A percentile compares a stretch with the other conserved stretches of the same genome.
These are phyloP conservation scores for Ptychoptera albimana DNA, from an alignment of 2,888 invertebrate genomes.

Conservation along the genomic window DNA sequence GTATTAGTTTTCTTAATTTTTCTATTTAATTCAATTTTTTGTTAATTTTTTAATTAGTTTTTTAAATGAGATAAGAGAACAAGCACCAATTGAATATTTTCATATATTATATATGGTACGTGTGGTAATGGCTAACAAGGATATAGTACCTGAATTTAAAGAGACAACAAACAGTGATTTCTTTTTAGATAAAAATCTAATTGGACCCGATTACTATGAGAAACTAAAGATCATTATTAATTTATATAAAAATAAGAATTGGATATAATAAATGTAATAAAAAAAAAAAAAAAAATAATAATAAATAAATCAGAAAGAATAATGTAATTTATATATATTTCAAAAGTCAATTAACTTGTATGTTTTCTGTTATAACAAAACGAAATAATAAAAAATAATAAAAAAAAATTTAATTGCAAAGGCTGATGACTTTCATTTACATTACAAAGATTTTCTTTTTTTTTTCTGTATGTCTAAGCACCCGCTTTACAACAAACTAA, in stretches of 20 bases:
- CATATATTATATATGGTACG: slow-evolving; percentile 35
- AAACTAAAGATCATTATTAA: slow-evolving; percentile 25
- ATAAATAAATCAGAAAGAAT: too few species aligned
- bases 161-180: slow-evolving; percentile 29
- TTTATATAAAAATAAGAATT: slow-evolving; percentile 21
- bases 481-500: too few species aligned
- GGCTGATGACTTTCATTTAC: too few species aligned
- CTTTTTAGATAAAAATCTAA: slow-evolving; percentile 23
- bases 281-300: too few species aligned
- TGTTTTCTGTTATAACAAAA: too few species aligned
- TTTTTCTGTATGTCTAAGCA: too few species aligned
- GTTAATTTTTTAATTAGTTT: slow-evolving; percentile 16
- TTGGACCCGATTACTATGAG: slow-evolving; percentile 23
- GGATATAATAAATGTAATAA: slow-evolving; percentile 13
- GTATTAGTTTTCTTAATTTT: background rate
- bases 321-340: too few species aligned
- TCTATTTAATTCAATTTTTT: background rate
- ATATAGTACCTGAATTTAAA: slow-evolving; percentile 30
- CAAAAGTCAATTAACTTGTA: too few species aligned
- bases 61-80: slow-evolving; percentile 26
- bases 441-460: too few species aligned
- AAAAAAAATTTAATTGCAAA: too few species aligned
- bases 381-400: too few species aligned
- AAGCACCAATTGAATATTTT: slow-evolving; percentile 30
- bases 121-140: slow-evolving; percentile 32